A percentile compares a stretch with the other conserved stretches of the same genome.
These are phyloP conservation scores for Theristus sp. DNA, from an alignment of 2,888 invertebrate genomes.

Conservation along the genomic window DNA sequence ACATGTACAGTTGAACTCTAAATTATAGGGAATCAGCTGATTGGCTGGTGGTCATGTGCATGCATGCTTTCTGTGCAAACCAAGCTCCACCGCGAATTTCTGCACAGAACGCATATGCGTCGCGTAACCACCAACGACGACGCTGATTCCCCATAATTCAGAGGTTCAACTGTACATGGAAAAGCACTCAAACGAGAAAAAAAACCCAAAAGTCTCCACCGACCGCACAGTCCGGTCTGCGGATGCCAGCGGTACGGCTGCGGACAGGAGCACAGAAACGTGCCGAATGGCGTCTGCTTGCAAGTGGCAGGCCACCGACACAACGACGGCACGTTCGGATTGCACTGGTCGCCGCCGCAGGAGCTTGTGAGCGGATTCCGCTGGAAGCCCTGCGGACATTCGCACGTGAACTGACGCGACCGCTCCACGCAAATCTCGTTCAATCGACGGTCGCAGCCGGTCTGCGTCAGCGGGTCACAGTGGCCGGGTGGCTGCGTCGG, in stretches of 20 bases:
- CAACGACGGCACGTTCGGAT: constrained; percentile 23
- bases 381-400: constrained; percentile 22
- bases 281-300: constrained; percentile 20
- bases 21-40: no score
- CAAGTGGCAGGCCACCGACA: constrained; percentile 25
- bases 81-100: no score
- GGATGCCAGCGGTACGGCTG: constrained; percentile 18
- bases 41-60: no score
- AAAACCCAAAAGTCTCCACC: no score
- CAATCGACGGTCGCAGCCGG: not conserved
- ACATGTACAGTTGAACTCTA: no score
- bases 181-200: no score
- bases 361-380: constrained; percentile 23
- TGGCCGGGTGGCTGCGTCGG: constrained; percentile 10
- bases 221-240: constrained; percentile 20
- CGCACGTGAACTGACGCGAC: constrained; percentile 13
- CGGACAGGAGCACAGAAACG: constrained; percentile 25
- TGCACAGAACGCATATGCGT: no score
- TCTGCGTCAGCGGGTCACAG: constrained; percentile 20
- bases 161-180: no score
- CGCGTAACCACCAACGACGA: no score
- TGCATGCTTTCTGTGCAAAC: no score
- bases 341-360: constrained; percentile 26
- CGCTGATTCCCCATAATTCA: no score
- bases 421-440: constrained; percentile 20